These are phyloP conservation scores for Trididemnum miniatum DNA, from an alignment of 23 tunicate genomes.

Conservation along the genomic window DNA sequence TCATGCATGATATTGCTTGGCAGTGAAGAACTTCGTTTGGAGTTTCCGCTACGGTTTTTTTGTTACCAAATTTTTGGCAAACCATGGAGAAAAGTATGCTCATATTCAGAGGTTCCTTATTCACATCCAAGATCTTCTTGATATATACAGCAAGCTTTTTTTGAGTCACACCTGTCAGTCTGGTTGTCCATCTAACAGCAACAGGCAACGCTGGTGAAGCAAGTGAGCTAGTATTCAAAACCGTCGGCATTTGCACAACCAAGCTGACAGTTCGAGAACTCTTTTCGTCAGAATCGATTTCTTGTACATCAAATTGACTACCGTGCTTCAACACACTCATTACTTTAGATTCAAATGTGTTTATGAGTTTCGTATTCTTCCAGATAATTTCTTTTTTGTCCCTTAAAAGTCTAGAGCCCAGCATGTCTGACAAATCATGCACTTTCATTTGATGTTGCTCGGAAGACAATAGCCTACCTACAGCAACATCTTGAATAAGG, in stretches of 20 bases:
- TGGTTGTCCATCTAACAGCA: neutral
- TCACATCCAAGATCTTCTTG: neutral
- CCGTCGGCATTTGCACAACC: neutral
- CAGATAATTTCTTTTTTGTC: conserved; percentile 5
- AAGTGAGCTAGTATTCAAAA: neutral
- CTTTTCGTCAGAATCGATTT: neutral
- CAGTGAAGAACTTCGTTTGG: conserved; percentile 26
- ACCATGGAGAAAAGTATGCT: conserved; percentile 11
- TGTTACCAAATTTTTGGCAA: conserved; percentile 5
- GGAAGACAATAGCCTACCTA: conserved; percentile 29
- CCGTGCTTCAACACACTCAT: neutral
- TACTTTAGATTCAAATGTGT: conserved; percentile 14
- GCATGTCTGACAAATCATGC: neutral
- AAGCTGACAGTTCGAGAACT: neutral
- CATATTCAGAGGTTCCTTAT: neutral
- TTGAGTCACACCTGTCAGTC: conserved; percentile 29
- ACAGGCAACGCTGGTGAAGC: neutral
- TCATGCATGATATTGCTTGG: conserved; percentile 35
- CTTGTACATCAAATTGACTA: neutral
- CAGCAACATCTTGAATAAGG: conserved; percentile 37
- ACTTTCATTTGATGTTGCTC: neutral
- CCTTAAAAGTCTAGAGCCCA: conserved; percentile 9
- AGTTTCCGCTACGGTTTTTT: neutral
- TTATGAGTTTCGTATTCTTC: neutral
- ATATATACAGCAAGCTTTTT: conserved; percentile 21